phyloP scores from a whole-genome alignment of 2,113 vertebrate genomes.

The Bufo gargarizans region DNA sequence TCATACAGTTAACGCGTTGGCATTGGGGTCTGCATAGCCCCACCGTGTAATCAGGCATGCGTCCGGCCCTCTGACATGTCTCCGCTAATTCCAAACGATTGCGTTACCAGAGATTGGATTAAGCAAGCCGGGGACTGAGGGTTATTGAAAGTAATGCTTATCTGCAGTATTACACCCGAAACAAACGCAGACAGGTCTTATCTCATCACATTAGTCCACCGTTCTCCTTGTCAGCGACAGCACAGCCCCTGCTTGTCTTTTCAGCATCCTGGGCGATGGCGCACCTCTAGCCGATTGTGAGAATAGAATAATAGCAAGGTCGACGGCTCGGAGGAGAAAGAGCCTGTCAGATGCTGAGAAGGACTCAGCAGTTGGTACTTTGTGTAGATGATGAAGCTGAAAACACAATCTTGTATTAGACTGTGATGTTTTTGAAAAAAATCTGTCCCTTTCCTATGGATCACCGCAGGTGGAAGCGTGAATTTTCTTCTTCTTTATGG shows the following conservation, averaged over 20 bases:
- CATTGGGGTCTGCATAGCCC: not conserved
- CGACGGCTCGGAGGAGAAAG: not conserved
- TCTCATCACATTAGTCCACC: not conserved
- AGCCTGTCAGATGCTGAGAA: not conserved
- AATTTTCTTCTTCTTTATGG: not conserved
- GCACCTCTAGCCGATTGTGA: not conserved
- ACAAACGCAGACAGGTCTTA: constrained; percentile 22
- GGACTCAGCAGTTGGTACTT: not conserved
- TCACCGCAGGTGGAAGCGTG: not conserved
- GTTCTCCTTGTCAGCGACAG: not conserved
- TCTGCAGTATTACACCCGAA: not conserved
- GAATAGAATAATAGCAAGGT: not conserved
- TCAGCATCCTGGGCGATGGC: not conserved
- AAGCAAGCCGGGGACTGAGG: not conserved
- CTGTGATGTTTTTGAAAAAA: not conserved
- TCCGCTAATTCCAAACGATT: constrained; percentile 20
- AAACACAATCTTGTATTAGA: not conserved
- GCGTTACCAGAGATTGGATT: not conserved
- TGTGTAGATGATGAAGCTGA: not conserved
- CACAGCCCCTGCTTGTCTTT: not conserved
- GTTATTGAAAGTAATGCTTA: not conserved
- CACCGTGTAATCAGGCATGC: constrained; percentile 12
- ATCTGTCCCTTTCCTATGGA: not conserved
- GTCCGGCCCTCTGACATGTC: not conserved
- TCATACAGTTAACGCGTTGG: not conserved